phyloP scores from a whole-genome alignment of 23 tunicate species.

The Styela plicata region DNA sequence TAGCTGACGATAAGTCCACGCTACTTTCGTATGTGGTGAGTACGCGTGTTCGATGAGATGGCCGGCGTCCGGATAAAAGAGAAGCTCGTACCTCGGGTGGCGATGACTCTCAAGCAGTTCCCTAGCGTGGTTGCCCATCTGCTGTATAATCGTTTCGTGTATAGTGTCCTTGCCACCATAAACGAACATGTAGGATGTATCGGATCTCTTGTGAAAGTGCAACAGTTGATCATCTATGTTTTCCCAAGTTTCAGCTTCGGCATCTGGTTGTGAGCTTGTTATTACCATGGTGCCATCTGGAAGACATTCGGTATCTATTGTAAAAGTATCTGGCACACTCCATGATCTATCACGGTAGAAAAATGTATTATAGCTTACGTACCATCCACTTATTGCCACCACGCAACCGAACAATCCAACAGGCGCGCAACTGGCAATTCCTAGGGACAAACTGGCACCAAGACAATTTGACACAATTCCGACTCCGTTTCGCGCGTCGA shows the following conservation, averaged over 20 bases:
- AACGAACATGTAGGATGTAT: slow-evolving; percentile 30
- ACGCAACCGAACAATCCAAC: slow-evolving; percentile 2
- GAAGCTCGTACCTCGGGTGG: slow-evolving; percentile 37
- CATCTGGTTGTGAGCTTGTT: not conserved
- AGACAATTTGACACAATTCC: slow-evolving; percentile 10
- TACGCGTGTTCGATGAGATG: slow-evolving; percentile 35
- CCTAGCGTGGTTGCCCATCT: not conserved
- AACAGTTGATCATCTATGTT: not conserved
- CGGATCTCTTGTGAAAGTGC: slow-evolving; percentile 22
- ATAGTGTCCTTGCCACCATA: slow-evolving; percentile 25
- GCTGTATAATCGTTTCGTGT: not conserved
- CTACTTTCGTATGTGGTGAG: slow-evolving; percentile 4
- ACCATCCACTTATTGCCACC: slow-evolving; percentile 11
- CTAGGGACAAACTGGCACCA: not conserved
- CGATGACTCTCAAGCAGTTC: not conserved
- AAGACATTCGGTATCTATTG: not conserved
- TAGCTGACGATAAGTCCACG: not conserved
- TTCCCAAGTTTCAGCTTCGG: not conserved
- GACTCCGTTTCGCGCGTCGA: slow-evolving; percentile 1
- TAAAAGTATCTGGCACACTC: not conserved
- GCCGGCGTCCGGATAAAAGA: slow-evolving; percentile 28
- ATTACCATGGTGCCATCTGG: not conserved
- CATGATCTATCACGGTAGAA: not conserved
- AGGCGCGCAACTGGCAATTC: not conserved
- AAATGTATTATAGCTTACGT: not conserved